Percentiles rank a stretch among this genome's conserved stretches.
These are phyloP conservation scores for Callipepla californica DNA, from an alignment of 2,113 vertebrate genomes.

Conservation along the genomic window DNA sequence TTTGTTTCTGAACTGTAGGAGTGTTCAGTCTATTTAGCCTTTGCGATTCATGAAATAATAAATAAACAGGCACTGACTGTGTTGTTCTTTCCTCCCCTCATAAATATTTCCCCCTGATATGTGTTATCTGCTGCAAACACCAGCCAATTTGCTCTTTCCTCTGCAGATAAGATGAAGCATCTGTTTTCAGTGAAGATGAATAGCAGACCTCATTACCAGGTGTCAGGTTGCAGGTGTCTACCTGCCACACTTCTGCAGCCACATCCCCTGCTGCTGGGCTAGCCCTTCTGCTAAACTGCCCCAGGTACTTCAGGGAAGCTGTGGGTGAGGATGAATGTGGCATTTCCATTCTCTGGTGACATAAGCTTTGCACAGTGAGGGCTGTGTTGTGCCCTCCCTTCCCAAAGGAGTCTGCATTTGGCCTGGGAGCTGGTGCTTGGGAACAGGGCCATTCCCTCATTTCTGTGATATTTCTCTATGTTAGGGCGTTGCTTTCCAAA, in stretches of 20 bases:
- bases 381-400: not conserved
- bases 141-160: constrained; percentile 17
- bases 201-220: not conserved
- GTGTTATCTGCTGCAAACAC: constrained; percentile 21
- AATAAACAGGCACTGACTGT: constrained; percentile 29
- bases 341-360: not conserved
- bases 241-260: not conserved
- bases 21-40: constrained; percentile 14
- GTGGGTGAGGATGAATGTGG: not conserved
- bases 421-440: not conserved
- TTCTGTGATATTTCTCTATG: not conserved
- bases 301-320: not conserved
- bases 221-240: not conserved
- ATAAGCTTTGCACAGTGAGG: not conserved
- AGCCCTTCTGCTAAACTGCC: not conserved
- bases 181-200: not conserved
- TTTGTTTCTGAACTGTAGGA: constrained; percentile 3
- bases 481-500: not conserved
- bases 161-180: not conserved
- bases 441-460: not conserved
- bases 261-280: not conserved
- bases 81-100: constrained; percentile 48
- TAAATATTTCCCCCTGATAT: constrained; percentile 11
- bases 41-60: constrained; percentile 34
- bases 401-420: not conserved